phyloP scores from a whole-genome alignment of 2,888 invertebrate genomes.

The Hypselothyrea guttata region DNA sequence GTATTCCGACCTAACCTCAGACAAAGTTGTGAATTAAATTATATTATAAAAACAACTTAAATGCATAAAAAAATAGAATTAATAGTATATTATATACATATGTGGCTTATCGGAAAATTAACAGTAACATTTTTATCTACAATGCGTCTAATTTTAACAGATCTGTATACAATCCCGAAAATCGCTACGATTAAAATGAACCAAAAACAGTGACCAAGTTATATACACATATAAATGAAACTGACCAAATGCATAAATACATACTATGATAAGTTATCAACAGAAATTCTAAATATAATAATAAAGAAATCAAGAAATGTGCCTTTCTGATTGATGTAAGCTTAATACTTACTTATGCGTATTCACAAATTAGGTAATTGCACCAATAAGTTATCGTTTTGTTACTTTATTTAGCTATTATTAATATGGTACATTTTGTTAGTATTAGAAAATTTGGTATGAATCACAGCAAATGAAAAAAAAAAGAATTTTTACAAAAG shows the following conservation, averaged over 20 bases:
- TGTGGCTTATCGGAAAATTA: too few relatives aligned
- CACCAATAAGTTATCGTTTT: conserved; percentile 25
- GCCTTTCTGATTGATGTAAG: conserved; percentile 51
- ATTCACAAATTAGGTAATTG: not conserved
- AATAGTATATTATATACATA: too few relatives aligned
- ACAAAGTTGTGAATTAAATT: conserved; percentile 38
- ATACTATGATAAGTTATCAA: conserved; percentile 12
- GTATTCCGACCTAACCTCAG: conserved; percentile 34
- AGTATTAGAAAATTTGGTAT: conserved; percentile 39
- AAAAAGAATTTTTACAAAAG: conserved; percentile 5
- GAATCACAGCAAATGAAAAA: conserved; percentile 23
- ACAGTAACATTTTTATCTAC: too few relatives aligned
- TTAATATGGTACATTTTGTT: conserved; percentile 46
- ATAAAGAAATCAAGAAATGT: conserved; percentile 30
- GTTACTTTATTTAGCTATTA: conserved; percentile 36
- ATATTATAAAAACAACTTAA: conserved; percentile 17
- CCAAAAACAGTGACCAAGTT: conserved; percentile 46
- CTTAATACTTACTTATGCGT: conserved; percentile 4
- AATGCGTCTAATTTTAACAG: too few relatives aligned
- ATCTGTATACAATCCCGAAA: too few relatives aligned
- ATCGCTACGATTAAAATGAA: conserved; percentile 20
- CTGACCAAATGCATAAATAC: conserved; percentile 44
- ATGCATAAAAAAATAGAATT: too few relatives aligned
- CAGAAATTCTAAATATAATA: conserved; percentile 43
- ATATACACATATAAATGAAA: conserved; percentile 30